Percentiles rank a stretch among this genome's conserved stretches.
Conservation (phyloP, 2,888 invertebrate genomes). For the Eudasyphora cyanicolor region DNA sequence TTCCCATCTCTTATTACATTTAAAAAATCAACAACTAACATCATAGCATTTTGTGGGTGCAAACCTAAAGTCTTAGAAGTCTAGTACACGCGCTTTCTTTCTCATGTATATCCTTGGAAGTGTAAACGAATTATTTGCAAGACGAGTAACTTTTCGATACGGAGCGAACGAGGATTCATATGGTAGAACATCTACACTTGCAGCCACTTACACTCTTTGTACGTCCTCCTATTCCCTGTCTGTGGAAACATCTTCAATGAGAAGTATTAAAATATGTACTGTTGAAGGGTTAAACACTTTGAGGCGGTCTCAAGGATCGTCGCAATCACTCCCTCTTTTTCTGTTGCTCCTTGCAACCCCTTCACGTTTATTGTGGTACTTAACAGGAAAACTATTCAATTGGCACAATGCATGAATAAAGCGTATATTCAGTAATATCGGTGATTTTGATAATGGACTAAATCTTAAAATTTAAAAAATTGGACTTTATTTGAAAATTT, state of each 20-base stretch:
- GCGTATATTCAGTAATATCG: too few relatives aligned
- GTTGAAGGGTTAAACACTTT: conserved; percentile 6
- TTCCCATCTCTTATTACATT: too few relatives aligned
- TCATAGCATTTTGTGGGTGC: neutral
- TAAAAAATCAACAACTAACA: neutral
- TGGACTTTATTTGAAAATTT: too few relatives aligned
- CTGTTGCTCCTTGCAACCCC: neutral
- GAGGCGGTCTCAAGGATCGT: neutral
- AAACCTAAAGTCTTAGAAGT: neutral
- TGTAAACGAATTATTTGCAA: neutral
- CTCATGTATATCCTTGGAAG: neutral
- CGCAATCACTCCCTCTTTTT: neutral
- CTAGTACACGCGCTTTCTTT: neutral
- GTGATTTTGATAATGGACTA: too few relatives aligned
- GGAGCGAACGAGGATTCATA: neutral
- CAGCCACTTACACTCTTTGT: neutral
- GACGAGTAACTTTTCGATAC: neutral
- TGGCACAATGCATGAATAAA: neutral
- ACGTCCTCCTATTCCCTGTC: neutral
- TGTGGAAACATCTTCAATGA: neutral
- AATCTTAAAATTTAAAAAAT: too few relatives aligned
- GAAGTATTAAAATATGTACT: conserved; percentile 21
- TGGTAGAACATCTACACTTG: neutral
- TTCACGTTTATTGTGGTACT: neutral
- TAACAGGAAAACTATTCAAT: neutral